Base-by-base conservation (phyloP, 2,113 vertebrate genomes). In the Eublepharis macularius region DNA sequence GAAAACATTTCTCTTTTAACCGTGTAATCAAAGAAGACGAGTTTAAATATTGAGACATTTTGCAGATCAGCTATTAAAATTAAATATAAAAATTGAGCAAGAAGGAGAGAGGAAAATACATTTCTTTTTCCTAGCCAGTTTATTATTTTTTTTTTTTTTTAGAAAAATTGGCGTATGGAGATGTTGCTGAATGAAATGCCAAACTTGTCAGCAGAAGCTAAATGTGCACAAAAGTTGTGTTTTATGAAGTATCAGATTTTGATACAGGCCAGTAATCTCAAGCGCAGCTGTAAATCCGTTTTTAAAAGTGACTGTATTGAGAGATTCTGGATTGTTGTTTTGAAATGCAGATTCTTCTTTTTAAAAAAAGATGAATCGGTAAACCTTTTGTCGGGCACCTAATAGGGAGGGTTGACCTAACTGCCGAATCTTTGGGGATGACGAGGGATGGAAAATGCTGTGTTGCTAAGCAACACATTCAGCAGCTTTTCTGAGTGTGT, bases 381-480 rank as follows among this genome's bases (percentile, higher is more conserved):
- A 93, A 94, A 88, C 66, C 47, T 74, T 92, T 94, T 84, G 92
- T 92, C 86, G 88, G 66, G 51, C 88, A 92, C 79, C 82, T 93
- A 89, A 88, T 94, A 89, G 68, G 88, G 84, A 91, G 83, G 65
- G 81, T 93, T 95, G 90, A 94, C 91, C 86, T 86, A 90, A 84
- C 80, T 2, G 8, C 83, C 6, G 8, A 91, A 90, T 95, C 86
- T 63, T 94, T 83, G 66, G 74, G 76, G 63, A 89, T 89, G 17
- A 54, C 51, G 80, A 90, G 84, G 81, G 83, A 86, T 94, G 89
- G 88, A 93, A 92, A 94, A 95, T 89, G 87, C 88, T 83, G 72
- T 90, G 94, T 95, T 95, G 91, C 89, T 88, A 93, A 89, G 92
- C 92, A 94, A 92, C 90, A 32, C 80, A 63, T 75, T 79, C 79